Evolutionary conservation across 2,797 vertebrate species (phyloP).

Genomic region (Telmatherina bonti): DNA sequence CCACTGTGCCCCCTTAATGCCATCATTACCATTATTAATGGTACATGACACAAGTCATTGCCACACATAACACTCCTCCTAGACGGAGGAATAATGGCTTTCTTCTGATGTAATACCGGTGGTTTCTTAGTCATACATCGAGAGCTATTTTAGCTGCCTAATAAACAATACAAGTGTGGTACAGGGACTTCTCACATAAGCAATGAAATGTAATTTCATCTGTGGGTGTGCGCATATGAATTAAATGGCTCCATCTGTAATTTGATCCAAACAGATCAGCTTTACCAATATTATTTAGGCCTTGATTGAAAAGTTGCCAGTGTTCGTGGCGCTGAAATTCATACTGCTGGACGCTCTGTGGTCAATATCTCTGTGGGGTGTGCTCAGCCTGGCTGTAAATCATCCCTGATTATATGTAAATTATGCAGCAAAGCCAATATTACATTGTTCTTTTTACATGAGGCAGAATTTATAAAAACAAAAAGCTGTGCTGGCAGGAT

Average conservation of each 20-base stretch:
- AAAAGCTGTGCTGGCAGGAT: not conserved
- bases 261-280: slow-evolving; percentile 57
- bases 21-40: slow-evolving; percentile 83
- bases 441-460: slow-evolving; percentile 32
- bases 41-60: slow-evolving; percentile 79
- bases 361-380: slow-evolving; percentile 40
- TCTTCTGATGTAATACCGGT: slow-evolving; percentile 57
- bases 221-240: slow-evolving; percentile 45
- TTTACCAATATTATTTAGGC: slow-evolving; percentile 56
- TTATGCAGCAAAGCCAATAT: slow-evolving; percentile 53
- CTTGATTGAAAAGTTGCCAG: slow-evolving; percentile 65
- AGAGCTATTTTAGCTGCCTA: slow-evolving; percentile 36
- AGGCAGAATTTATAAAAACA: slow-evolving; percentile 46
- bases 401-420: slow-evolving; percentile 66
- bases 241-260: slow-evolving; percentile 57
- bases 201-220: slow-evolving; percentile 67
- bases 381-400: slow-evolving; percentile 48
- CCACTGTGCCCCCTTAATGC: slow-evolving; percentile 67
- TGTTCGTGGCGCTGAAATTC: slow-evolving; percentile 47
- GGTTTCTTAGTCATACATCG: slow-evolving; percentile 64
- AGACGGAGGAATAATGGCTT: slow-evolving; percentile 67
- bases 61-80: slow-evolving; percentile 67
- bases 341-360: slow-evolving; percentile 10
- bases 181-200: slow-evolving; percentile 25
- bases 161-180: slow-evolving; percentile 36